Base-by-base conservation (phyloP, 2,888 invertebrate genomes). In the Drosophila algonquin region DNA sequence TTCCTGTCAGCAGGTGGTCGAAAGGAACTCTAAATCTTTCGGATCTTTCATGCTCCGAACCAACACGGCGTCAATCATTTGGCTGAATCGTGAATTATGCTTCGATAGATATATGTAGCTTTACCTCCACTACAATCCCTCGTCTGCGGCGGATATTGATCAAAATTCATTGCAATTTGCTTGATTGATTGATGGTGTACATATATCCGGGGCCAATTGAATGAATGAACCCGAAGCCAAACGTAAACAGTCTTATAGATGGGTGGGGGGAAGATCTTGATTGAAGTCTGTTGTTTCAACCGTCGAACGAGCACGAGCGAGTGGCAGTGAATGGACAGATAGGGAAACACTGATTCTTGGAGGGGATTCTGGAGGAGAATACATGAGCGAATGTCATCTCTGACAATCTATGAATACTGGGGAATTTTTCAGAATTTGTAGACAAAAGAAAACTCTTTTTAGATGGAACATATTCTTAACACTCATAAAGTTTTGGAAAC, bases 1-100 rank as follows among this genome's bases (percentile, higher is more conserved):
- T 90, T 90, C 89, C 90, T 90, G 84, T 72, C 90, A 86, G 88
- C 90, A 90, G 90, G 90, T 90, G 90, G 90, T 87, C 53, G 58
- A 74, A 73, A 77, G 87, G 78, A 87, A 89, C 81, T 87, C 68
- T 76, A 89, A 76, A 87, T 86, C 81, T 89, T 75, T 58, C 44
- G 51, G 14, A 50, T 54, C 51, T 63, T 16, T 16, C 53, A 50
- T 16, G 52, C 59, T 63, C 40, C 55, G 9, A 46, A 57, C 55
- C 67, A 81, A 80, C 86, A 80, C 79, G 76, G 74, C 83, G 87
- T 90, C 89, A 87, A 89, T 91, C 90, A 91, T 88, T 89, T 76
- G 80, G 60, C 73, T 64, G 69, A 72, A 74, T 71, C 69, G 81
- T 87, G 84, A 89, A 89, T 89, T 89, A 87, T 89, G 79, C 75